These are phyloP conservation scores for Atractosteus spatula DNA, from an alignment of 2,113 vertebrate species.

Conservation along the genomic window DNA sequence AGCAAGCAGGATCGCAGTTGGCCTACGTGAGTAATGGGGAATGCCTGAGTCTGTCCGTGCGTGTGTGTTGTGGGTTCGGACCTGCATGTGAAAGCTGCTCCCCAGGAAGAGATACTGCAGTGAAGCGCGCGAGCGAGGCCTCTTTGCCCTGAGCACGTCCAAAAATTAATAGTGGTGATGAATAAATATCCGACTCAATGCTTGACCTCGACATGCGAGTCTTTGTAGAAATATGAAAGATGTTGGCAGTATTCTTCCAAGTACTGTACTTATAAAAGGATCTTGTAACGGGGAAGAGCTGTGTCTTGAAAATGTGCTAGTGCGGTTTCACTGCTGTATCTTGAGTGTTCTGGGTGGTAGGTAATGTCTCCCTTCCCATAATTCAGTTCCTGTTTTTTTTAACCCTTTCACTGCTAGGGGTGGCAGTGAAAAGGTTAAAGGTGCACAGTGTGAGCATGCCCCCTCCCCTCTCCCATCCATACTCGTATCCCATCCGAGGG, in stretches of 20 bases:
- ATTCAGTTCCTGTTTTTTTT: conserved; percentile 19
- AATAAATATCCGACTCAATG: not conserved
- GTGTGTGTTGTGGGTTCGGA: conserved; percentile 74
- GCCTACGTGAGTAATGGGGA: conserved; percentile 87
- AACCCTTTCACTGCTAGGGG: conserved; percentile 53
- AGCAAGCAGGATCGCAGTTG: conserved; percentile 77
- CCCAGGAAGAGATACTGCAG: conserved; percentile 31
- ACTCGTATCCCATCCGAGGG: conserved; percentile 1
- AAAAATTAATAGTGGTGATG: not conserved
- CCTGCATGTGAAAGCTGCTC: conserved; percentile 79
- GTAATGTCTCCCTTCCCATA: conserved; percentile 20
- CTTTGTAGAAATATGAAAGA: not conserved
- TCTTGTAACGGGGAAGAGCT: too few species aligned
- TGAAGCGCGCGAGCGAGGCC: not conserved
- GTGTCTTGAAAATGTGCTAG: not conserved
- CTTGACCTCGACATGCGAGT: not conserved
- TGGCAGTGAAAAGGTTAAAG: conserved; percentile 50
- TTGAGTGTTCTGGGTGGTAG: conserved; percentile 12
- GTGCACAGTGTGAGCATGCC: conserved; percentile 68
- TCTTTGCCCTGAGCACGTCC: too few species aligned
- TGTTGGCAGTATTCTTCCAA: not conserved
- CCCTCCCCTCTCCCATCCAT: conserved; percentile 35
- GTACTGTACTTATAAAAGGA: too few species aligned
- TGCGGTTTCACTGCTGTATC: conserved; percentile 15
- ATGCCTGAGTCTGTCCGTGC: conserved; percentile 61